phyloP scores from a whole-genome alignment of 2,797 vertebrate species.

The Erpetoichthys calabaricus region DNA sequence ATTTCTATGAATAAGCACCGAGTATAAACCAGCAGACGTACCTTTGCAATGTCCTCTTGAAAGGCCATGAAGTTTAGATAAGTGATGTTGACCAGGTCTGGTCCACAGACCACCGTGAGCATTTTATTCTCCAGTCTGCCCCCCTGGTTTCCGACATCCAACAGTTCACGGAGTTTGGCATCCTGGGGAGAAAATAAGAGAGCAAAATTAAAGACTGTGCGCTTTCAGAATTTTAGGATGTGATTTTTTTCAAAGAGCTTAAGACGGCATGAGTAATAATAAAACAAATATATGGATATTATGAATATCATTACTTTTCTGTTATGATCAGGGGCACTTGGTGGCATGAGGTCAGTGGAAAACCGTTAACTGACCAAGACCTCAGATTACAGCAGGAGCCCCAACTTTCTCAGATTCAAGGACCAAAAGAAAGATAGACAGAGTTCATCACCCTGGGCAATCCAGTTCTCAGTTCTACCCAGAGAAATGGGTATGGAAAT shows the following conservation, averaged over 20 bases:
- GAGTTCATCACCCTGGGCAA: no score
- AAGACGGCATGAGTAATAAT: not conserved
- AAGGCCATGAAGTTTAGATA: conserved; percentile 94
- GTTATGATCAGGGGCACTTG: not conserved
- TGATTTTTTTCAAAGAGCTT: not conserved
- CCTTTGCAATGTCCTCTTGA: conserved; percentile 91
- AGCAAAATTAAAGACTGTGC: not conserved
- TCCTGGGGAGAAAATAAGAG: conserved; percentile 50
- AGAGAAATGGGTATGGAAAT: no score
- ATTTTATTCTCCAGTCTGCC: conserved; percentile 80
- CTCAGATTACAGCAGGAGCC: no score
- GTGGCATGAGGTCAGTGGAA: accelerated
- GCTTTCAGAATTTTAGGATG: not conserved
- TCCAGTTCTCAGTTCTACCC: no score
- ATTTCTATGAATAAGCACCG: no score
- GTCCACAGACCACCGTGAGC: conserved; percentile 83
- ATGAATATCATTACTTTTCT: not conserved
- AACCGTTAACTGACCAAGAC: not conserved
- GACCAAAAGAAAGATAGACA: no score
- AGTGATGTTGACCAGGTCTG: conserved; percentile 88
- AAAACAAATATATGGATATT: not conserved
- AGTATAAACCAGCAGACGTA: conserved; percentile 22
- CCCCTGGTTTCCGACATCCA: conserved; percentile 70
- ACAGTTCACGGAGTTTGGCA: conserved; percentile 75
- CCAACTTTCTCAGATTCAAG: no score